Evolutionary conservation across 2,888 invertebrate genomes (phyloP).

Genomic region (Tetheella fluctuosa): DNA sequence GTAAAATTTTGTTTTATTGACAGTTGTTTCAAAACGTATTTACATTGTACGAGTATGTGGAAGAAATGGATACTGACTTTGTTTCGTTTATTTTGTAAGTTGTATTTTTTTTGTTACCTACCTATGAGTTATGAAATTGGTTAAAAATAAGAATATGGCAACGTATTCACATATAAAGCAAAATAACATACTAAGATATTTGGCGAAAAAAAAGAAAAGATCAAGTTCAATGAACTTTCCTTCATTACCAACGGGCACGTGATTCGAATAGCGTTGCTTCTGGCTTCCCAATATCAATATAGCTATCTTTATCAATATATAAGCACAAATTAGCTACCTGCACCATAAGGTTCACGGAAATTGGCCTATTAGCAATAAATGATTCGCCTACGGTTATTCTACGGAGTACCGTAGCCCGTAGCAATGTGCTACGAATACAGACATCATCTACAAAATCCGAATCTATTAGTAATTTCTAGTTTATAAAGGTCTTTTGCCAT

Average conservation of each 20-base stretch:
- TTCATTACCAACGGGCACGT: constrained; percentile 1
- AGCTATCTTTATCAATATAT: constrained; percentile 16
- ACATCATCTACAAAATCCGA: constrained; percentile 7
- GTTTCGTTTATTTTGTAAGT: not conserved
- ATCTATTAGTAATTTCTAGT: constrained; percentile 2
- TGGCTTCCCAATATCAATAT: constrained; percentile 11
- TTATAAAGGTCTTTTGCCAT: not conserved
- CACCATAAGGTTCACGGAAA: constrained; percentile 25
- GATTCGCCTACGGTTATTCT: constrained; percentile 29
- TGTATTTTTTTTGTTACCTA: too few species aligned
- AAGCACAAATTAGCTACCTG: constrained; percentile 22
- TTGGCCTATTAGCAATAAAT: constrained; percentile 30
- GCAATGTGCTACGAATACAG: constrained; percentile 25
- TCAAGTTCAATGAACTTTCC: not conserved
- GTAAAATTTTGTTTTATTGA: constrained; percentile 9
- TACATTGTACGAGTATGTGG: not conserved
- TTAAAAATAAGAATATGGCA: too few species aligned
- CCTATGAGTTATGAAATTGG: too few species aligned
- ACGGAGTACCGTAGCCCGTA: constrained; percentile 33
- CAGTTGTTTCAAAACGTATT: constrained; percentile 1
- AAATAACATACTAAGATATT: too few species aligned
- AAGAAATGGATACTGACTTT: not conserved
- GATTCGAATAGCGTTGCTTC: not conserved
- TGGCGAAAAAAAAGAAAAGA: not conserved
- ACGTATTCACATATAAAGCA: too few species aligned